Base-by-base conservation (phyloP, 2,888 invertebrate species). In the Spilarctia lutea region DNA sequence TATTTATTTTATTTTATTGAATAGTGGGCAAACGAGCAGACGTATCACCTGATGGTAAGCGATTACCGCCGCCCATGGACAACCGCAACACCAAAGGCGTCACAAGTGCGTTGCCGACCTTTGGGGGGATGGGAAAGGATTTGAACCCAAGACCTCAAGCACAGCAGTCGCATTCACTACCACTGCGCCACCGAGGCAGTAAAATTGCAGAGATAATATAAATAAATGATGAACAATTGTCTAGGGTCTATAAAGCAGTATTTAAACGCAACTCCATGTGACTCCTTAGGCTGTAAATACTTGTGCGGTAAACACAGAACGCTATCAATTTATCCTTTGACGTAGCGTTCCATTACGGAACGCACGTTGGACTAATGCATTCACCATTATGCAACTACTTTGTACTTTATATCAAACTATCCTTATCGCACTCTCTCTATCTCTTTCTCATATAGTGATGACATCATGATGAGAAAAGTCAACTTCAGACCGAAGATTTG, bases 321-420 rank as follows among this genome's bases (percentile, higher is more conserved):
- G 13, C 65, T 66, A 72, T 72, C 35, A 72, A 66, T 65, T 33
- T 52, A 16, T 10, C 52, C 48, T 72, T 72, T 66, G 72, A 66
- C 66, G 7, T 66, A 35, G 48, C 60, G 42, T 56, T 73, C 56
- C 72, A 73, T 73, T 68, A 73, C 65, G 16, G 42, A 63, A 45
- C 72, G 45, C 63, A 60, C 72, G 60, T 72, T 67, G 27, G 24
- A 45, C 67, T 68, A 72, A 72, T 73, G 72, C 68, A 68, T 39
- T 42, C 33, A 56, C 56, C 20, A 42, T 66, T 66, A 60, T 7
- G 27, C 30, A 60, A 60, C 60, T 60, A 60, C 27, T 60, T n/a
- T 16, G 16, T 27, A 27, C 27, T 60, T 30, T 30, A 30, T 2
- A 60, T 4, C 13, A 16, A 60, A 27, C 27, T 10, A 27, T 56